These are phyloP conservation scores for Novumbra hubbsi DNA, from an alignment of 2,797 vertebrate genomes.

Conservation along the genomic window DNA sequence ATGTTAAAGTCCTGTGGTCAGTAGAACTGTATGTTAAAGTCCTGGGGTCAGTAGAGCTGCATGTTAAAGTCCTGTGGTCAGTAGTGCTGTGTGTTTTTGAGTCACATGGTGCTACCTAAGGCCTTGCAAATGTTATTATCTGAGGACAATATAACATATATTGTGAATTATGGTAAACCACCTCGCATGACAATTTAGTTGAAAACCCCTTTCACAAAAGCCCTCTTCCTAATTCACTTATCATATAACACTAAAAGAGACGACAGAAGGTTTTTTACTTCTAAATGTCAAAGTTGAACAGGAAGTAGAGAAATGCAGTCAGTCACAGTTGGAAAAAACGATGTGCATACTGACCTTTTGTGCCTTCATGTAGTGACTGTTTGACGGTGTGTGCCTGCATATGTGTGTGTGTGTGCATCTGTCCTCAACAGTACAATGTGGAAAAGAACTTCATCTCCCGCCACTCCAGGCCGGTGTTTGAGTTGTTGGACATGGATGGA, in stretches of 20 bases:
- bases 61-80: no score
- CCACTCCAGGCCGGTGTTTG: constrained; percentile 53
- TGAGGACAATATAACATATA: background rate
- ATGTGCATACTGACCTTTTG: background rate
- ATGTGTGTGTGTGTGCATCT: background rate
- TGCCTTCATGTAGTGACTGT: background rate
- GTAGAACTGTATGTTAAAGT: no score
- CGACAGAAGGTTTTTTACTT: background rate
- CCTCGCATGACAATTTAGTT: background rate
- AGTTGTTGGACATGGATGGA: constrained; percentile 45
- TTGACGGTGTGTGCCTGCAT: background rate
- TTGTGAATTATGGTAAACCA: background rate
- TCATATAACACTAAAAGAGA: background rate
- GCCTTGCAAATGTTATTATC: background rate
- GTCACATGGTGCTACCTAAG: background rate
- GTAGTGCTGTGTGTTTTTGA: background rate
- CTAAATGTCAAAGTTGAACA: background rate
- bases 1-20: no score
- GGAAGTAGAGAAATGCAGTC: background rate
- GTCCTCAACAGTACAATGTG: constrained; percentile 40
- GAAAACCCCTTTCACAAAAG: background rate
- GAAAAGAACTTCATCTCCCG: constrained; percentile 55
- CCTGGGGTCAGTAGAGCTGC: no score
- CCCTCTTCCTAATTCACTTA: background rate
- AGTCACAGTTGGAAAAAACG: background rate